Conservation (phyloP, 2,888 invertebrate genomes). For the Netelia fuscicornis region DNA sequence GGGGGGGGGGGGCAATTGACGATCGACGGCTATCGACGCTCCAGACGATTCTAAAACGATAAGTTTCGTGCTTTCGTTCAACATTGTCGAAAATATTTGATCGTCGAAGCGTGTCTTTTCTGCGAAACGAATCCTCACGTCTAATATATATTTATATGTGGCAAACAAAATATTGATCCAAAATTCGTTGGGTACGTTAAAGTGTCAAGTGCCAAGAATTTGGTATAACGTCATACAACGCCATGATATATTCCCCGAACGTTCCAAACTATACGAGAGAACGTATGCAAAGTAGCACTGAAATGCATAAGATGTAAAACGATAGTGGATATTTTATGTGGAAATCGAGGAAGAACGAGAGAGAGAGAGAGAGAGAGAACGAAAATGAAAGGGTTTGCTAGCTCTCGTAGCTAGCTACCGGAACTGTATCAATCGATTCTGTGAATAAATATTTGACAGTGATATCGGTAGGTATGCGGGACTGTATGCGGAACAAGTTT, state of each 20-base stretch:
- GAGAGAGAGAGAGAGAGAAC: neutral
- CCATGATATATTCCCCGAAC: neutral
- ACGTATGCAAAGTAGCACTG: neutral
- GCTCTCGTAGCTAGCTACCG: neutral
- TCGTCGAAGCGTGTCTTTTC: too few species aligned
- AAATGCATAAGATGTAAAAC: neutral
- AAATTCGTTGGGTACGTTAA: too few species aligned
- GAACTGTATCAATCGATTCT: neutral
- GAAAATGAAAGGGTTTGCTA: neutral
- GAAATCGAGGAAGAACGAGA: neutral
- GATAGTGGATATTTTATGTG: neutral
- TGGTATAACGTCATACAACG: neutral
- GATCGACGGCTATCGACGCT: neutral
- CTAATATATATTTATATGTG: too few species aligned
- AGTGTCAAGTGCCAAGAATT: too few species aligned
- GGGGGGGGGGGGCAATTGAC: slow-evolving; percentile 17
- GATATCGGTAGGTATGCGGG: neutral
- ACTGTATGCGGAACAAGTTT: too few species aligned
- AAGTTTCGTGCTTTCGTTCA: too few species aligned
- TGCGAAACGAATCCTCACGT: too few species aligned
- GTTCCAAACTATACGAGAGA: neutral
- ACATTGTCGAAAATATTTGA: too few species aligned
- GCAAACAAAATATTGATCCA: too few species aligned
- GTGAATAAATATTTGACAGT: neutral
- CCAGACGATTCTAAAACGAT: too few species aligned